Evolutionary conservation across 23 tunicate genomes (phyloP), one percentile per base, ranked within the genome.

Genomic region (Ascidia mentula): DNA sequence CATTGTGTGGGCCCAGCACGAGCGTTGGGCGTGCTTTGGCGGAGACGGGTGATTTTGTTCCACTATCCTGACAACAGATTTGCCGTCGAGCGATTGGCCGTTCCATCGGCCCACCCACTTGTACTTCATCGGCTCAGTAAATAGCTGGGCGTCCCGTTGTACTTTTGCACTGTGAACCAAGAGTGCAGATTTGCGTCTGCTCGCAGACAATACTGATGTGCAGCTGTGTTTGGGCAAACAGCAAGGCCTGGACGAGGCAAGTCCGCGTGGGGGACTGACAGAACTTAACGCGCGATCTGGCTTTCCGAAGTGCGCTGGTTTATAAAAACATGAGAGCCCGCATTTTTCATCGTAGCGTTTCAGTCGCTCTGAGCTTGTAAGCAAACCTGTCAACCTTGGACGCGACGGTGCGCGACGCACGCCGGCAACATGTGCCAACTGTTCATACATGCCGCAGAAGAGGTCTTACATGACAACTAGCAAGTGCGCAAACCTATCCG

Each of bases 1-100:
- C 65, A 20, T 53, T 53, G 65, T 53, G 65, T 53, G 65, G 65
- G 65, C 65, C 65, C 28, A 53, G 65, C 65, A 53, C 65, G 65
- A 53, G 28, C 65, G 65, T n/a, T n/a, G n/a, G 24, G 28, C 65
- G 65, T 53, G 65, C 65, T 53, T 28, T 26, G 28, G 2, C 22
- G 65, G 65, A 26, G 65, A 53, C 7, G 28, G 65, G 13, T 28
- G 24, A 53, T 28, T 53, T 53, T 28, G 65, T 28, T 53, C 24
- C 65, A 53, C 65, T 53, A 20, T 53, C 65, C 24, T 1, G 65
- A 53, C 65, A 53, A 53, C 65, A 53, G 65, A 53, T 53, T 53
- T 53, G 65, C 15, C 15, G n/a, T n/a, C n/a, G n/a, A n/a, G 15
- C 12, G 65, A 53, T 28, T 28, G 24, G 65, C 65, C 4, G 65